Percentiles rank a stretch among this genome's conserved stretches.
These are phyloP conservation scores for Nineta flava DNA, from an alignment of 2,888 invertebrate genomes.

Conservation along the genomic window DNA sequence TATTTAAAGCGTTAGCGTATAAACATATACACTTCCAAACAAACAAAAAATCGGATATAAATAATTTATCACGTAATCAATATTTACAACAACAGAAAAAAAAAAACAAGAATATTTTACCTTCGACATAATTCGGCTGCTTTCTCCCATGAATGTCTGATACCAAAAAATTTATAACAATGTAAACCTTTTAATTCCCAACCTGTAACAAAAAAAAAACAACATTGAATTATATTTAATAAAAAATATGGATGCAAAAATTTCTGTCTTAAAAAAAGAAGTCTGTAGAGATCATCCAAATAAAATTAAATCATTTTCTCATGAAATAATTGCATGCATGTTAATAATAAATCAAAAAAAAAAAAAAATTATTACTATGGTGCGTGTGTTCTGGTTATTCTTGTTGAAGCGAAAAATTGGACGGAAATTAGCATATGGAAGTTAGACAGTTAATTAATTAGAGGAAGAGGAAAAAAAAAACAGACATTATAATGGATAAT, in stretches of 20 bases:
- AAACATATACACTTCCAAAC: not conserved
- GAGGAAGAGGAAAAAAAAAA: too few relatives aligned
- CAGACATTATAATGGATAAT: too few relatives aligned
- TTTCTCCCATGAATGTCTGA: conserved; percentile 91
- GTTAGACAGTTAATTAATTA: too few relatives aligned
- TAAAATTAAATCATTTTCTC: not conserved
- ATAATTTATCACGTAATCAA: not conserved
- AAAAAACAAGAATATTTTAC: conserved; percentile 39
- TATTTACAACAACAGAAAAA: not conserved
- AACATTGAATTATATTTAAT: not conserved
- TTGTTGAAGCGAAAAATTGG: too few relatives aligned
- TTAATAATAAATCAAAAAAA: not conserved
- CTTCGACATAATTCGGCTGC: conserved; percentile 88
- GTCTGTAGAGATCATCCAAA: not conserved
- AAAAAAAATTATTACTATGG: not conserved
- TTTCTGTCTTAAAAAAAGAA: not conserved
- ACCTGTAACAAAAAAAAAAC: conserved; percentile 48
- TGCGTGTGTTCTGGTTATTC: too few relatives aligned
- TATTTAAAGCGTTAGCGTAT: not conserved
- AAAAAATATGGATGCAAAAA: not conserved
- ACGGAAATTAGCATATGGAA: too few relatives aligned
- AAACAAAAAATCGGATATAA: not conserved
- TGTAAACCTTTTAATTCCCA: conserved; percentile 84
- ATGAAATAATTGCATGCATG: not conserved
- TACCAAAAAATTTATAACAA: conserved; percentile 92